These are phyloP conservation scores for Orientallactaga sibirica DNA, from an alignment of 2,797 vertebrate genomes.

Conservation along the genomic window DNA sequence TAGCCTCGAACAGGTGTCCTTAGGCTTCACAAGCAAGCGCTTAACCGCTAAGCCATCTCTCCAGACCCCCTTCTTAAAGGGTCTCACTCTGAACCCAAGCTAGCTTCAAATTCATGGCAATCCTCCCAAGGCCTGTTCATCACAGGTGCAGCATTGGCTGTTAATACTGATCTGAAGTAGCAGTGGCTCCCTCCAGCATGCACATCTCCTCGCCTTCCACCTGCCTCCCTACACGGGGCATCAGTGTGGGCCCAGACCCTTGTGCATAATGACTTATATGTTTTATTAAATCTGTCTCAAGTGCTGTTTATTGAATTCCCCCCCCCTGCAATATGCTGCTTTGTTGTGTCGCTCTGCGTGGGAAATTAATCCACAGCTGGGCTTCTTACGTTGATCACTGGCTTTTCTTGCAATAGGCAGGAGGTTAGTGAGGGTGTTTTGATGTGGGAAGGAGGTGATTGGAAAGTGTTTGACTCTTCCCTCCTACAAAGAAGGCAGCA, in stretches of 20 bases:
- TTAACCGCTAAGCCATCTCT: too few species aligned
- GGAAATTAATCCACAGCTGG: slow-evolving; percentile 88
- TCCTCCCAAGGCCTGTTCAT: slow-evolving; percentile 88
- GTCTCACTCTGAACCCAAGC: too few species aligned
- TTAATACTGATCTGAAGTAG: slow-evolving; percentile 93
- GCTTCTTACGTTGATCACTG: slow-evolving; percentile 80
- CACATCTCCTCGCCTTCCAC: slow-evolving; percentile 85
- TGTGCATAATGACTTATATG: slow-evolving; percentile 81
- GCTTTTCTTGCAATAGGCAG: slow-evolving; percentile 62
- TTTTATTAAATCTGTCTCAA: slow-evolving; percentile 82
- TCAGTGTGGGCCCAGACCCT: not conserved
- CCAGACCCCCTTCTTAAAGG: too few species aligned
- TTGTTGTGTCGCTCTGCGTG: slow-evolving; percentile 83
- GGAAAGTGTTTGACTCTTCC: not conserved
- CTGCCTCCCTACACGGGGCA: slow-evolving; percentile 61
- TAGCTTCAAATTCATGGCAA: slow-evolving; percentile 11
- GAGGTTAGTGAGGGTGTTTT: slow-evolving; percentile 85
- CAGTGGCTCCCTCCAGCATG: slow-evolving; percentile 85
- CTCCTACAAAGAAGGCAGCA: not conserved
- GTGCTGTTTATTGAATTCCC: slow-evolving; percentile 79
- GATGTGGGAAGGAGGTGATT: slow-evolving; percentile 18
- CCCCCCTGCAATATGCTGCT: slow-evolving; percentile 81
- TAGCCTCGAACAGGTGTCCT: too few species aligned
- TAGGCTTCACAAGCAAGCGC: too few species aligned
- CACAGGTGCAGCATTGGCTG: slow-evolving; percentile 88